Evolutionary conservation across 2,888 invertebrate species (phyloP).

Genomic region (Drosophila antonietae): DNA sequence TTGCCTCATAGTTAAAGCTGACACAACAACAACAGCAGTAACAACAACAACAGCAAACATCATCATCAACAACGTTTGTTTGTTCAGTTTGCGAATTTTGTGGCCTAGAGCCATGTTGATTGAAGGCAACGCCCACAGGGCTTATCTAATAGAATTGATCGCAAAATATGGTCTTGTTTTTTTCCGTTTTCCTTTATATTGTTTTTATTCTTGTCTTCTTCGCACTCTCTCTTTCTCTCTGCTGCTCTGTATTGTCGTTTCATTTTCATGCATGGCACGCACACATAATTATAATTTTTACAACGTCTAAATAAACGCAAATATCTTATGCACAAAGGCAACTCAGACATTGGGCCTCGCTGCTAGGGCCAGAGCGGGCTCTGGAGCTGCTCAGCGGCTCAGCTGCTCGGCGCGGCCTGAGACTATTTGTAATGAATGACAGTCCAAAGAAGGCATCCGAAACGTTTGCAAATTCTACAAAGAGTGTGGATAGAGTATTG

Average conservation of each 20-base stretch:
- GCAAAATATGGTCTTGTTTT: conserved; percentile 70
- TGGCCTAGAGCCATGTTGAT: conserved; percentile 36
- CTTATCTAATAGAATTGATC: conserved; percentile 75
- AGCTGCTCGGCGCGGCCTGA: background rate
- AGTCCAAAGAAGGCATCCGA: conserved; percentile 63
- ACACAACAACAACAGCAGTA: conserved; percentile 11
- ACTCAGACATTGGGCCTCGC: conserved; percentile 25
- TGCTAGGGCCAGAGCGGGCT: background rate
- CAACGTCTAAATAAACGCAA: conserved; percentile 79
- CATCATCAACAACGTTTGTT: conserved; percentile 52
- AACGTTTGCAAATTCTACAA: conserved; percentile 41
- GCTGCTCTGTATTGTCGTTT: background rate
- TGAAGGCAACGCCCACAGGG: conserved; percentile 35
- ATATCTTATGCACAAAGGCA: conserved; percentile 71
- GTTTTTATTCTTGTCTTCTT: background rate
- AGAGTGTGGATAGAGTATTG: conserved; percentile 9
- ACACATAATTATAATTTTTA: conserved; percentile 80
- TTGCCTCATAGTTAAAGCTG: conserved; percentile 15
- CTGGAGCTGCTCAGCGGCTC: background rate
- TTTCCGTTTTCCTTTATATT: conserved; percentile 25
- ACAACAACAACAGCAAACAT: conserved; percentile 29
- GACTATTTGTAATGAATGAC: conserved; percentile 63
- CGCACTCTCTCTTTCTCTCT: background rate
- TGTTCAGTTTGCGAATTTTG: conserved; percentile 56
- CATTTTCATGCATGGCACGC: conserved; percentile 64